Evolutionary conservation across 2,888 invertebrate genomes (phyloP).

Genomic region (Dolomedes plantarius): DNA sequence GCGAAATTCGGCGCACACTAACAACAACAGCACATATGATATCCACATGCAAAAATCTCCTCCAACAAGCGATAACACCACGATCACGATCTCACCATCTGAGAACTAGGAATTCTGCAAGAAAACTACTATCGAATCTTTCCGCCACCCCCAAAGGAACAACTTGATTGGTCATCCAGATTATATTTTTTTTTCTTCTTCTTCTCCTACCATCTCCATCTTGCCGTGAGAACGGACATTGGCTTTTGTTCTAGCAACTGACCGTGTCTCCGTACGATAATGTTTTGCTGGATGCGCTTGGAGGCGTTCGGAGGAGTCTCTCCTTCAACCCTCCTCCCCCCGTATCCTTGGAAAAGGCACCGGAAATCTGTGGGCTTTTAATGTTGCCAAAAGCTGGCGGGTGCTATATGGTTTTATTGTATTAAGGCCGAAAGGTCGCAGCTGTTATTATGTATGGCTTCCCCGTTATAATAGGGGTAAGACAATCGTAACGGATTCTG

Average conservation of each 20-base stretch:
- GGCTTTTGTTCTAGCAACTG: constrained; percentile 65
- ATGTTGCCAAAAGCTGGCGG: neutral
- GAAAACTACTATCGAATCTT: constrained; percentile 2
- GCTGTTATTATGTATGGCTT: neutral
- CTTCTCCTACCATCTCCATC: neutral
- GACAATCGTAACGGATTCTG: constrained; percentile 3
- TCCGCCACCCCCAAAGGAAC: constrained; percentile 23
- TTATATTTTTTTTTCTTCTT: neutral
- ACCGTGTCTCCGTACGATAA: constrained; percentile 61
- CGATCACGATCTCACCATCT: neutral
- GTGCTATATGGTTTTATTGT: constrained; percentile 9
- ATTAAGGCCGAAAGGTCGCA: neutral
- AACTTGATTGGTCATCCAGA: constrained; percentile 55
- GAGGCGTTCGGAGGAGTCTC: no score
- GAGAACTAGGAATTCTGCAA: neutral
- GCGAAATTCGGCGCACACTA: neutral
- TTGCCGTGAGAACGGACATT: constrained; percentile 53
- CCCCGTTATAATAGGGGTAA: neutral
- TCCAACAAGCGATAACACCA: neutral
- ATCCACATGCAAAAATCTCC: neutral
- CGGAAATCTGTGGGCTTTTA: constrained; percentile 43
- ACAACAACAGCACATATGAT: neutral
- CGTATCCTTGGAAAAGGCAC: constrained; percentile 8
- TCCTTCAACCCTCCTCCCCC: constrained; percentile 23
- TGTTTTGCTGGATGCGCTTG: constrained; percentile 13